A percentile compares a stretch with the other conserved stretches of the same genome.
Evolutionary conservation across 2,888 invertebrate genomes (phyloP).

Genomic region (Diarsia mendica): DNA sequence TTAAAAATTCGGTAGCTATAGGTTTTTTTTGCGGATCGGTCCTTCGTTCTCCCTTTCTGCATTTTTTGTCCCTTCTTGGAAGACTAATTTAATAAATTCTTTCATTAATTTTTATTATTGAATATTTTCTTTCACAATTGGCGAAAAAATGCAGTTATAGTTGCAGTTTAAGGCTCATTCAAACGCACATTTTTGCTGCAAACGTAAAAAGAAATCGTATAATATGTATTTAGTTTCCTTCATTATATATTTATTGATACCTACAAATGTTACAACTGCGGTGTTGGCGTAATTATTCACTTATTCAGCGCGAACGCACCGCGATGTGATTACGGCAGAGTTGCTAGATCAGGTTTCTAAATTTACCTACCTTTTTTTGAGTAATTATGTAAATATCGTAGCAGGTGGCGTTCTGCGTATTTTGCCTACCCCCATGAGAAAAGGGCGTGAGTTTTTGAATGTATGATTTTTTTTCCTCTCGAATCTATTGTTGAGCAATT

Average conservation of each 20-base stretch:
- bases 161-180: background rate
- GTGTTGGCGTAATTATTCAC: constrained; percentile 68
- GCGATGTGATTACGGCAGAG: constrained; percentile 34
- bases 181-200: background rate
- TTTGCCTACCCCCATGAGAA: too few species aligned
- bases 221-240: too few species aligned
- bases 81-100: background rate
- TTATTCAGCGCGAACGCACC: constrained; percentile 65
- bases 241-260: constrained; percentile 50
- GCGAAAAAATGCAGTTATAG: background rate
- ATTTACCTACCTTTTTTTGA: background rate
- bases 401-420: too few species aligned
- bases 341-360: background rate
- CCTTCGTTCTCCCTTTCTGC: constrained; percentile 12
- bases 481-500: too few species aligned
- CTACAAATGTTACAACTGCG: constrained; percentile 64
- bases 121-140: background rate
- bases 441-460: too few species aligned
- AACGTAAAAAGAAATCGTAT: too few species aligned
- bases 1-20: constrained; percentile 36
- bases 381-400: too few species aligned
- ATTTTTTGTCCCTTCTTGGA: background rate
- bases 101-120: background rate
- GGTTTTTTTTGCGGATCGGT: constrained; percentile 11
- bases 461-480: too few species aligned